Base-by-base conservation (phyloP, 2,113 vertebrate genomes). In the Nestor notabilis region DNA sequence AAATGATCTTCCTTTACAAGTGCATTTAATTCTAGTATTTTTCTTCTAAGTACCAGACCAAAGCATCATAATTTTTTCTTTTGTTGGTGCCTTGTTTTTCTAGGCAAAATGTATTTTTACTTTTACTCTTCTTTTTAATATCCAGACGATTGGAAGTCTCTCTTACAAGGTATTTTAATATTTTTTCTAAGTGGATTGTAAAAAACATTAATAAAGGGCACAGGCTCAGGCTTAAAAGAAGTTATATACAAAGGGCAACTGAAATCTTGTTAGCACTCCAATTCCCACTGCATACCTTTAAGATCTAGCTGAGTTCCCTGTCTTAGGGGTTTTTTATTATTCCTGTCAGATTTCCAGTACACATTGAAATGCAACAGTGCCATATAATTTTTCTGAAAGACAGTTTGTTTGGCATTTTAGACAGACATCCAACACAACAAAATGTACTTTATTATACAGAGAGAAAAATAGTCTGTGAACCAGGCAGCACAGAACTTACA, bases 401-500 rank as follows among this genome's bases (percentile, higher is more conserved):
- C 96, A 89, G 94, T 86, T 94, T 95, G 88, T 93, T 97, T 96
- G 92, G 95, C 95, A 95, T 96, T 97, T 96, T 82, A 97, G 93
- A 96, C 96, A 96, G 95, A 87, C 78, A 87, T 89, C 91, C 78
- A 95, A 92, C 90, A 95, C 92, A 95, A 96, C 94, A 95, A 92
- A 79, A 95, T 80, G 89, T 97, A 95, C 91, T 95, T 89, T 94
- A 87, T 93, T 94, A 95, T 89, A 95, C 61, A 91, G 89, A 87
- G 78, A 93, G 95, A 94, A 96, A 89, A 93, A 91, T 83, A 87
- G 44, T 66, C 91, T 87, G 75, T 91, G 82, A 96, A 93, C 91
- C 84, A 95, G 58, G 53, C 91, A 95, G 77, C 70, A 46, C 66
- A 91, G 82, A 91, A 84, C 75, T 96, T 88, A 56, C 78, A 85